Percentiles rank a stretch among this genome's conserved stretches.
Conservation (phyloP, 2,797 vertebrate genomes). For the Sebastes glaucus region DNA sequence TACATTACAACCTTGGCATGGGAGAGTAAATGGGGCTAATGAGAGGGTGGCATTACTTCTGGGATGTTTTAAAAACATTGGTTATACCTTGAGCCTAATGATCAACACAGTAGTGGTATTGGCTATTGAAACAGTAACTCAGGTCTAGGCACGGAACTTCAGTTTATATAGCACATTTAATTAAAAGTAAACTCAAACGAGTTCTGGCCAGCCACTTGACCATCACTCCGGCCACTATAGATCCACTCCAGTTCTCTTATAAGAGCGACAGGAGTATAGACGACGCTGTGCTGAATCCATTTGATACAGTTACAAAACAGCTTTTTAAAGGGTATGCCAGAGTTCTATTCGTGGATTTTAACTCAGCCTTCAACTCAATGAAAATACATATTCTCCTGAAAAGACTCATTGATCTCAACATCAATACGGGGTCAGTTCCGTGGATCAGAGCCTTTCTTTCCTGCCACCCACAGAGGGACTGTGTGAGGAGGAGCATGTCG, state of each 20-base stretch:
- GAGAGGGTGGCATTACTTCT: background rate
- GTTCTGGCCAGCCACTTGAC: background rate
- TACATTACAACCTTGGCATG: background rate
- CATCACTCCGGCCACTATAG: background rate
- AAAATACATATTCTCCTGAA: background rate
- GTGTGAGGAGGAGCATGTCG: background rate
- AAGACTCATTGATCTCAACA: constrained; percentile 1
- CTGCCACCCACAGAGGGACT: background rate
- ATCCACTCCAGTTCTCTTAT: background rate
- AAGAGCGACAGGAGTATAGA: background rate
- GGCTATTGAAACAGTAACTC: background rate
- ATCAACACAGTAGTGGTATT: background rate
- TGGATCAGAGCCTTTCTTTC: background rate
- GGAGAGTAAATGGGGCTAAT: background rate
- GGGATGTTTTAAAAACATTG: background rate
- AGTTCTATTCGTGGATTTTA: background rate
- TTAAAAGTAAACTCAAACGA: background rate
- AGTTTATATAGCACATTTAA: background rate
- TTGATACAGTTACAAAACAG: background rate
- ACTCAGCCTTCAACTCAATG: background rate
- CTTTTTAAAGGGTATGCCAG: background rate
- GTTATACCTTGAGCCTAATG: background rate
- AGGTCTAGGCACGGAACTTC: background rate
- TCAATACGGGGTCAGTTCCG: background rate
- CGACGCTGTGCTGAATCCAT: background rate